Percentiles rank a stretch among this genome's conserved stretches.
Evolutionary conservation across 2,888 invertebrate species (phyloP).

Genomic region (Thymelicus acteon): DNA sequence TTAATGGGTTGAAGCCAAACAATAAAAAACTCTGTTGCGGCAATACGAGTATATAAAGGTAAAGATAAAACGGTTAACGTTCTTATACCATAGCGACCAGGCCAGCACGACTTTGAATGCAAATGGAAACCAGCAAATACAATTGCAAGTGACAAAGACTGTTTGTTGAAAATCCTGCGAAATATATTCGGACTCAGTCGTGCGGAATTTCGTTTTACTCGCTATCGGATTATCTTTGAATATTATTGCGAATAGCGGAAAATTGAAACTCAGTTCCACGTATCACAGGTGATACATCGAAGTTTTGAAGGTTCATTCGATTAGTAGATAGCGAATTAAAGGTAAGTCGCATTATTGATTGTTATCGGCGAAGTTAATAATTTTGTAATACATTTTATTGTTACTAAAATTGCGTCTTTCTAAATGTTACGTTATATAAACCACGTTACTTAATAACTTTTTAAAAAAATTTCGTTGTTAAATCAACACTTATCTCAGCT

Average conservation of each 20-base stretch:
- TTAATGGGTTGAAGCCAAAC: too few relatives aligned
- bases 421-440: too few relatives aligned
- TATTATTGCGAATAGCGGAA: conserved; percentile 35
- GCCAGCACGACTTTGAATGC: neutral
- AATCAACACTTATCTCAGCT: too few relatives aligned
- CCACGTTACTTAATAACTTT: too few relatives aligned
- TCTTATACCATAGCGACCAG: neutral
- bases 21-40: too few relatives aligned
- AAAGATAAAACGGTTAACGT: neutral
- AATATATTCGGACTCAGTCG: conserved; percentile 22
- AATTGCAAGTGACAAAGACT: conserved; percentile 1
- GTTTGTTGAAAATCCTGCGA: conserved; percentile 26
- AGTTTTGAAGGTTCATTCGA: conserved; percentile 12
- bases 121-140: conserved; percentile 7
- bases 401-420: neutral
- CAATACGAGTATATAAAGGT: too few relatives aligned
- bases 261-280: conserved; percentile 22
- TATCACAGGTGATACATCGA: conserved; percentile 29
- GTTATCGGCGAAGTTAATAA: neutral
- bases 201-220: conserved; percentile 27
- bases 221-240: conserved; percentile 31
- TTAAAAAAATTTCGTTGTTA: too few relatives aligned
- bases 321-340: conserved; percentile 1
- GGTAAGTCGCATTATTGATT: neutral
- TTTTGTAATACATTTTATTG: neutral